These are phyloP conservation scores for Perodicticus potto DNA, from an alignment of 2,797 vertebrate genomes.

Conservation along the genomic window DNA sequence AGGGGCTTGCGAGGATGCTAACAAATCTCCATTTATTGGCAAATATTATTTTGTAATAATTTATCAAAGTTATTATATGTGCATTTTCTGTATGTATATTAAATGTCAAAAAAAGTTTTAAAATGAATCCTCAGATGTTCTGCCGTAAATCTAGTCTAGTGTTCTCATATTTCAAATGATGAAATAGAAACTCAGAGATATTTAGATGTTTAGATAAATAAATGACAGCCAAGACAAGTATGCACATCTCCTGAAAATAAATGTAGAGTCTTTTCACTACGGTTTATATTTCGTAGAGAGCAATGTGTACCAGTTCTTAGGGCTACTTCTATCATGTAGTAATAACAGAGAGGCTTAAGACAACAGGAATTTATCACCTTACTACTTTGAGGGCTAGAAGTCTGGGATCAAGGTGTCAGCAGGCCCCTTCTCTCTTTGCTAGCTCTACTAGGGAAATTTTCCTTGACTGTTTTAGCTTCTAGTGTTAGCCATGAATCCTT, in stretches of 20 bases:
- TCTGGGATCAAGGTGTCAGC: background rate
- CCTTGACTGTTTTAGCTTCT: background rate
- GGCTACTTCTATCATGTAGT: background rate
- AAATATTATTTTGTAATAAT: background rate
- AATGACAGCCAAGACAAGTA: background rate
- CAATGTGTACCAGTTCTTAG: background rate
- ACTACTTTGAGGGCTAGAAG: background rate
- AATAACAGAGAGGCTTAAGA: background rate
- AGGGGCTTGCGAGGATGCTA: fast-evolving
- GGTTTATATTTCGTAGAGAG: background rate
- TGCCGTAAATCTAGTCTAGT: background rate
- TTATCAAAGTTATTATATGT: background rate
- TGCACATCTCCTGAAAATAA: background rate
- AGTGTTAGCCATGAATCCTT: background rate
- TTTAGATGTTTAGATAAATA: background rate
- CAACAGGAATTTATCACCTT: background rate
- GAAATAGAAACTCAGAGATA: background rate
- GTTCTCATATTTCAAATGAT: background rate
- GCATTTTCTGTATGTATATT: background rate
- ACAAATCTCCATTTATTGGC: background rate
- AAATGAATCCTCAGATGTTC: background rate
- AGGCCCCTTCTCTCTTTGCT: background rate
- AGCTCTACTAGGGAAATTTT: background rate
- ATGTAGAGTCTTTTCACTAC: background rate
- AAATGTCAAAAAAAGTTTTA: background rate